Evolutionary conservation across 2,113 vertebrate species (phyloP).

Genomic region (Corythornis cristatus): DNA sequence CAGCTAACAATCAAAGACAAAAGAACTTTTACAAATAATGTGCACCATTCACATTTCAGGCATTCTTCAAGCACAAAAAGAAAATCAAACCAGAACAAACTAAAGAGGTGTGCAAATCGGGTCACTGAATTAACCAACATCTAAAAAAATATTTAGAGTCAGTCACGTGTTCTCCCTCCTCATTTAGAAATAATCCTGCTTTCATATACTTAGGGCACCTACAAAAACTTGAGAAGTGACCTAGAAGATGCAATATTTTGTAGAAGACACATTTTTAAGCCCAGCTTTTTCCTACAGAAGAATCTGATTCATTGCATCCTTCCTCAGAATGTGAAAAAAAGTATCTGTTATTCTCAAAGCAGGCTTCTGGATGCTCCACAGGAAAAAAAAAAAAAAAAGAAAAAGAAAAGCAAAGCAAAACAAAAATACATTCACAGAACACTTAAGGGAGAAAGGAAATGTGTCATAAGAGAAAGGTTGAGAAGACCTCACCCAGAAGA

Average conservation of each 20-base stretch:
- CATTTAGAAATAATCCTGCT: not conserved
- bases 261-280: not conserved
- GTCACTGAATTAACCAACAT: not conserved
- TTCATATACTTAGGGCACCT: not conserved
- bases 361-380: slow-evolving; percentile 29
- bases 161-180: not conserved
- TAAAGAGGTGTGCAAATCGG: not conserved
- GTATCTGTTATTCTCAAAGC: not conserved
- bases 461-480: slow-evolving; percentile 53
- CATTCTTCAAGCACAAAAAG: not conserved
- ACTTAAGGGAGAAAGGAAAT: slow-evolving; percentile 55
- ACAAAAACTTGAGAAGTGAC: not conserved
- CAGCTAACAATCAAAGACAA: not conserved
- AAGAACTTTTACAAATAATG: not conserved
- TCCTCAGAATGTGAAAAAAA: slow-evolving; percentile 7
- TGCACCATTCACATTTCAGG: not conserved
- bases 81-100: not conserved
- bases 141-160: not conserved
- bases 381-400: not conserved
- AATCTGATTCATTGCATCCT: slow-evolving; percentile 48
- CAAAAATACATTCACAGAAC: slow-evolving; percentile 19
- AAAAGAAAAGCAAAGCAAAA: not conserved
- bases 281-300: not conserved
- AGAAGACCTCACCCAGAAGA: slow-evolving; percentile 56
- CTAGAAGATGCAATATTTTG: not conserved